A percentile compares a stretch with the other conserved stretches of the same genome.
phyloP scores from a whole-genome alignment of 92 coral and sea anemone species.

The Palythoa grandis region DNA sequence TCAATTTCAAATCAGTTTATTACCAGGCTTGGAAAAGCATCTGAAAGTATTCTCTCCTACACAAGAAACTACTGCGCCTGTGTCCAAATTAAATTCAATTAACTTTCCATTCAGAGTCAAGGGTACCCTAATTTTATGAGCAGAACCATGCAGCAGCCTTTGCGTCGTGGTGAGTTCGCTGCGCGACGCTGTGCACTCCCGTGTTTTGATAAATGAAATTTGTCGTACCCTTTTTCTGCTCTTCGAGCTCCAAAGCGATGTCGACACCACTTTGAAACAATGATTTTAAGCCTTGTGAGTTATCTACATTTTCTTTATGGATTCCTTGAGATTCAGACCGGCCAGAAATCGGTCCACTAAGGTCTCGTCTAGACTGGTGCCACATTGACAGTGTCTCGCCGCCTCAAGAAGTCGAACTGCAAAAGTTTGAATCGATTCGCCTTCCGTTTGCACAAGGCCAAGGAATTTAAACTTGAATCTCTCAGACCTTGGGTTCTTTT shows the following conservation, averaged over 20 bases:
- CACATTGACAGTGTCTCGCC: conserved; percentile 14
- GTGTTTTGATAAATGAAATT: too few species aligned
- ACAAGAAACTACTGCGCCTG: too few species aligned
- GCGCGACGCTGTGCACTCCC: too few species aligned
- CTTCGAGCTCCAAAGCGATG: neutral
- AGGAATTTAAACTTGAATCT: neutral
- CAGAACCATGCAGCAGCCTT: too few species aligned
- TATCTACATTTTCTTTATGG: conserved; percentile 21
- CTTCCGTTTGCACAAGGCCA: neutral
- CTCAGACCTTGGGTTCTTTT: neutral
- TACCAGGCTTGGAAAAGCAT: neutral
- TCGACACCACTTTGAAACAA: conserved; percentile 23
- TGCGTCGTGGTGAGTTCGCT: too few species aligned
- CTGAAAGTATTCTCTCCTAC: too few species aligned
- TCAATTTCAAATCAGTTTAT: conserved; percentile 4
- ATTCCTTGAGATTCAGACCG: neutral
- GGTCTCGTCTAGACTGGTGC: conserved; percentile 22
- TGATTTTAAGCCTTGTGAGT: neutral
- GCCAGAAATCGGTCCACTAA: conserved; percentile 24
- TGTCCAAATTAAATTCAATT: too few species aligned
- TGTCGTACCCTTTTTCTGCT: too few species aligned
- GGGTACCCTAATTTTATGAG: too few species aligned
- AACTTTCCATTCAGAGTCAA: too few species aligned
- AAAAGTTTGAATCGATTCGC: neutral
- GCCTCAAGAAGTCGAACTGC: neutral